Evolutionary conservation across 2,888 invertebrate genomes (phyloP), one percentile per base, ranked within the genome.

Genomic region (Meiosimyza decipiens): DNA sequence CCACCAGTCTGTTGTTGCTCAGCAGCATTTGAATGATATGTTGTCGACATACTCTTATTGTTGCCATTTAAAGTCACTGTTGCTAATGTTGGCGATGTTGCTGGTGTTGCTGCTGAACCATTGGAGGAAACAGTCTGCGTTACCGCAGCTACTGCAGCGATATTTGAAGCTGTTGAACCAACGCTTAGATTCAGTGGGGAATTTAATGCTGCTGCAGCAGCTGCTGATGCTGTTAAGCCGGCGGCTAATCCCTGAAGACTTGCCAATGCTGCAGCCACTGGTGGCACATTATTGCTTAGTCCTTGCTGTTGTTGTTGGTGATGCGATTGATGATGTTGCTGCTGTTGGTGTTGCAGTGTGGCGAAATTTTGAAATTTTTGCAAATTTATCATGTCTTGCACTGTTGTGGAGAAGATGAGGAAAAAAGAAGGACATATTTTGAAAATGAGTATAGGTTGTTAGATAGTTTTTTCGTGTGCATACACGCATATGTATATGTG

Each of bases 161-260:
- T 51, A 33, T 65, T 71, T 12, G 62, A 73, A 49, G 78, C 79
- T 77, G 82, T 80, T 49, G 83, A 84, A 82, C 92, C 93, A 80
- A 95, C 93, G 86, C 94, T 95, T 81, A 95, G 89, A 88, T 95
- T 95, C 80, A 95, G 89, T 50, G 95, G 95, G 73, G 94, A 93
- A 87, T 94, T 93, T 88, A 93, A 92, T 82, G 93, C 91, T 78
- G 84, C 83, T 78, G 89, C 88, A 65, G 84, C 83, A 76, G 82
- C 81, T 65, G 84, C 83, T 76, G 83, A 81, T 76, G 84, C 84
- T 75, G 83, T 81, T 76, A 84, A 82, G 72, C 82, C 82, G 33
- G 80, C 80, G 40, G 89, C 87, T 81, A 89, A 86, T 83, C 90
- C 91, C 83, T 91, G 91, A 78, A 92, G 88, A 79, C 90, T 90